Evolutionary conservation across 1,140 invertebrate genomes (phyloP).

Genomic region (silkworm (Bombyx mori)): ASM3026992v2 NC_085112.1:6306001-6306500

Average conservation of each 20-base stretch:
- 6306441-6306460: too few species aligned
- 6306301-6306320: conserved; percentile 71
- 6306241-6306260: conserved; percentile 64
- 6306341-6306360: conserved; percentile 68
- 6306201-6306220: conserved; percentile 59
- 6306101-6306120: conserved; percentile 34
- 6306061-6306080: conserved; percentile 46
- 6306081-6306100: conserved; percentile 58
- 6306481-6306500: too few species aligned
- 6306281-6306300: conserved; percentile 70
- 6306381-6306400: conserved; percentile 66
- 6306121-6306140: conserved; percentile 29
- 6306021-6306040: conserved; percentile 2
- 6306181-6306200: conserved; percentile 63
- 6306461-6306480: too few species aligned
- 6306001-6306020: too few species aligned
- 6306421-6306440: conserved; percentile 41
- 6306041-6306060: conserved; percentile 33
- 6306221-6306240: conserved; percentile 59
- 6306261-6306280: conserved; percentile 57
- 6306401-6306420: conserved; percentile 62
- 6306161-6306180: conserved; percentile 54
- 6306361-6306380: conserved; percentile 68
- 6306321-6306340: conserved; percentile 63
- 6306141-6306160: conserved; percentile 57